Evolutionary conservation across 2,797 vertebrate species (phyloP).

Genomic region (Tangara arthus): DNA sequence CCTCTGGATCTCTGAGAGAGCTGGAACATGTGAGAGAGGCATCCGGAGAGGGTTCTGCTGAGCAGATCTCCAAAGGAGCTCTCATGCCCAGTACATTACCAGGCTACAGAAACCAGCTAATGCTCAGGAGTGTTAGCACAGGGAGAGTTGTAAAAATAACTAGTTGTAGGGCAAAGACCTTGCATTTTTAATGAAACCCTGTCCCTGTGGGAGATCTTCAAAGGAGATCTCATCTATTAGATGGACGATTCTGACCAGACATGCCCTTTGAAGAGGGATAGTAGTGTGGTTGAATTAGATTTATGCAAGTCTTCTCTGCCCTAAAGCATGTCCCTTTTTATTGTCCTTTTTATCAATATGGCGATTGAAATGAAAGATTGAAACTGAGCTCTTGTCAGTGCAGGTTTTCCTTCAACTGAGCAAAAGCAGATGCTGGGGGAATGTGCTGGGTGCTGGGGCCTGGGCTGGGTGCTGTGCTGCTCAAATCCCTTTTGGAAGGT

Average conservation of each 20-base stretch:
- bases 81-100: slow-evolving; percentile 33
- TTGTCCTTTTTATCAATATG: neutral
- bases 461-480: neutral
- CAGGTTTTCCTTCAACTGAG: neutral
- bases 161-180: slow-evolving; percentile 51
- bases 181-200: slow-evolving; percentile 57
- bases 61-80: slow-evolving; percentile 1
- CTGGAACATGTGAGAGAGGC: neutral
- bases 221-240: slow-evolving; percentile 20
- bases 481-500: neutral
- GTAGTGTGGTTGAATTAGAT: neutral
- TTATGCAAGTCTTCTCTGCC: neutral
- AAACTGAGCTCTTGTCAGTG: neutral
- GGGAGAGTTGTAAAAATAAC: slow-evolving; percentile 60
- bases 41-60: neutral
- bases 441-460: neutral
- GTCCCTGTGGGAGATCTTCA: slow-evolving; percentile 21
- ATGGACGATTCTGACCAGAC: neutral
- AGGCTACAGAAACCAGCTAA: slow-evolving; percentile 25
- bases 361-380: neutral
- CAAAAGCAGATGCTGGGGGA: neutral
- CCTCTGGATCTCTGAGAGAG: slow-evolving; percentile 35
- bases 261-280: neutral
- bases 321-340: neutral
- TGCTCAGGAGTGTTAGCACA: slow-evolving; percentile 19